Evolutionary conservation across 2,797 vertebrate species (phyloP).

Genomic region (Xerus rutilus): DNA sequence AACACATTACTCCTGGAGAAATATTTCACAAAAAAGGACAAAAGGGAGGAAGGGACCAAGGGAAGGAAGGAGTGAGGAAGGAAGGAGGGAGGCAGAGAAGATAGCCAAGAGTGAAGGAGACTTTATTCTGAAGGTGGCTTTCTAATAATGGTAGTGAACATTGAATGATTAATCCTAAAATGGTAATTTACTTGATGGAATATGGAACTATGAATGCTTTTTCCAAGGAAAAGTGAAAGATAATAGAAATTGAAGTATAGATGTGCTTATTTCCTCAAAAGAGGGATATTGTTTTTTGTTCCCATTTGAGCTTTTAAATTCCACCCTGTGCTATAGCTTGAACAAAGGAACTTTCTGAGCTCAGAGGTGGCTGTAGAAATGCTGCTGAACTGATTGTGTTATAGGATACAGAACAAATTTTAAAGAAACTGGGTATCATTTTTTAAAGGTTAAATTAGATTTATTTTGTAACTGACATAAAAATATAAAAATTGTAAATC

Average conservation of each 20-base stretch:
- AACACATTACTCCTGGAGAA: neutral
- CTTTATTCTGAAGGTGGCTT: neutral
- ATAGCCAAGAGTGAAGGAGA: too few relatives aligned
- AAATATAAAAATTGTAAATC: neutral
- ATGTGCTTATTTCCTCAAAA: neutral
- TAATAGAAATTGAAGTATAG: neutral
- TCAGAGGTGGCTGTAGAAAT: neutral
- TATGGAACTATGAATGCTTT: neutral
- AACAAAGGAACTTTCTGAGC: neutral
- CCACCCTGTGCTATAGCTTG: neutral
- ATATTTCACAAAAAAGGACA: neutral
- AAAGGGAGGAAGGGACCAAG: neutral
- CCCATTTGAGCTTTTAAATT: neutral
- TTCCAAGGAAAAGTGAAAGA: neutral
- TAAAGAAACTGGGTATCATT: neutral
- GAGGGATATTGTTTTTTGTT: neutral
- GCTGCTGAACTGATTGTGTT: neutral
- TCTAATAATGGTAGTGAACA: too few relatives aligned
- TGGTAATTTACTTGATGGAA: too few relatives aligned
- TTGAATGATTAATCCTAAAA: too few relatives aligned
- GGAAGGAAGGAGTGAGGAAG: neutral
- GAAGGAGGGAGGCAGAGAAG: neutral
- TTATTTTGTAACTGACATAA: neutral
- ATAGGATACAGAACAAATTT: neutral
- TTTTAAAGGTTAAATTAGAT: neutral